These are phyloP conservation scores for Malthinus seriepunctatus DNA, from an alignment of 2,888 invertebrate species.

Conservation along the genomic window DNA sequence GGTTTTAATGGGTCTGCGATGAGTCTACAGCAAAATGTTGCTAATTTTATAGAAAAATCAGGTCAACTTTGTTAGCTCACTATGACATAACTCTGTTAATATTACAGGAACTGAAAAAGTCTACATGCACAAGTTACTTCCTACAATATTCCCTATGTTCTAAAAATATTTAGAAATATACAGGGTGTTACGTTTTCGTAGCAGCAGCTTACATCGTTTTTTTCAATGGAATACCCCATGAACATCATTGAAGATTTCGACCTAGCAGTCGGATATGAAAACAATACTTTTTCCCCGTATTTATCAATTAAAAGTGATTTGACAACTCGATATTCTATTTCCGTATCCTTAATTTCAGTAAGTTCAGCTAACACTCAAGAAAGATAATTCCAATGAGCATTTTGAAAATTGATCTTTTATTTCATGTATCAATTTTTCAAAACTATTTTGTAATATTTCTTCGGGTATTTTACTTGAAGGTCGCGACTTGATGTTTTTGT, in stretches of 20 bases:
- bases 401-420: constrained; percentile 22
- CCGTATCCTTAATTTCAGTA: constrained; percentile 21
- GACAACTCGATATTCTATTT: constrained; percentile 17
- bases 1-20: no score
- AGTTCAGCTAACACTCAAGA: constrained; percentile 28
- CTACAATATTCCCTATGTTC: no score
- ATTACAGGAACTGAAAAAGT: no score
- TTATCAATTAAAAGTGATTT: constrained; percentile 39
- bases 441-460: constrained; percentile 22
- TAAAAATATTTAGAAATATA: no score
- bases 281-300: constrained; percentile 36
- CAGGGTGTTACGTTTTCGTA: no score
- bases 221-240: no score
- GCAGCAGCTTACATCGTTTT: no score
- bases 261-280: constrained; percentile 37
- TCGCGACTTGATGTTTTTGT: constrained; percentile 23
- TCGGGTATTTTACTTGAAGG: constrained; percentile 31
- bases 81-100: no score
- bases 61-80: no score
- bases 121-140: no score
- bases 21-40: no score
- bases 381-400: constrained; percentile 22
- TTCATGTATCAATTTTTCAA: constrained; percentile 26
- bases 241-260: constrained; percentile 39
- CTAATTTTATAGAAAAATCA: no score